Percentiles rank a stretch among this genome's conserved stretches.
Evolutionary conservation across 2,113 vertebrate species (phyloP).

Genomic region (Tylochromis polylepis): DNA sequence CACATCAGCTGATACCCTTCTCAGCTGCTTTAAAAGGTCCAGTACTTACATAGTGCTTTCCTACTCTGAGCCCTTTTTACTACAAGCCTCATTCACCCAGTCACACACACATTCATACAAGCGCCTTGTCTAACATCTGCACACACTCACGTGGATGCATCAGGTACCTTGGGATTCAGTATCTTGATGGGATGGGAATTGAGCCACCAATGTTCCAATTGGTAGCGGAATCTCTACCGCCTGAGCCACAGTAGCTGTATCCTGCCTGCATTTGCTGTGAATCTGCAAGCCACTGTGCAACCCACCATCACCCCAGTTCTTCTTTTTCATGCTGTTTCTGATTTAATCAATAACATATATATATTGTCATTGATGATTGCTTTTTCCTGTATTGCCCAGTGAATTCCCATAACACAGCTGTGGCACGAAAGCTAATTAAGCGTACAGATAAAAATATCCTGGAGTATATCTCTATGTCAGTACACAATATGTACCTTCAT

Average conservation of each 20-base stretch:
- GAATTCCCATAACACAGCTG: neutral
- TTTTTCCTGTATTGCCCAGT: neutral
- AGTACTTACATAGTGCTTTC: no score
- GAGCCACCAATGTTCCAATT: neutral
- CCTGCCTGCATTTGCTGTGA: neutral
- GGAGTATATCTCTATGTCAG: neutral
- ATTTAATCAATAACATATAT: neutral
- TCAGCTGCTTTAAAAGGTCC: neutral
- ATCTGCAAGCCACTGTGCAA: neutral
- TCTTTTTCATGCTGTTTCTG: neutral
- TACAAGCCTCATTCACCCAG: neutral
- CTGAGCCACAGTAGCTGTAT: neutral
- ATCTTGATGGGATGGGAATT: neutral
- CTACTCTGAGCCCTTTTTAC: no score
- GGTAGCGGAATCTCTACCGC: neutral
- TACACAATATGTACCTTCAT: constrained; percentile 85
- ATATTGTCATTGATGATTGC: neutral
- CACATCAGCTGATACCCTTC: neutral
- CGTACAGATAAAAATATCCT: neutral
- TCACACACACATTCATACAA: neutral
- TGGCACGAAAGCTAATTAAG: neutral
- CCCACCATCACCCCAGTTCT: neutral
- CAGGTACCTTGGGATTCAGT: no score
- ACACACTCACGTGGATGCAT: neutral
- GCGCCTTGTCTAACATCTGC: neutral